Conservation (phyloP, 2,797 vertebrate species). For the Anableps anableps region DNA sequence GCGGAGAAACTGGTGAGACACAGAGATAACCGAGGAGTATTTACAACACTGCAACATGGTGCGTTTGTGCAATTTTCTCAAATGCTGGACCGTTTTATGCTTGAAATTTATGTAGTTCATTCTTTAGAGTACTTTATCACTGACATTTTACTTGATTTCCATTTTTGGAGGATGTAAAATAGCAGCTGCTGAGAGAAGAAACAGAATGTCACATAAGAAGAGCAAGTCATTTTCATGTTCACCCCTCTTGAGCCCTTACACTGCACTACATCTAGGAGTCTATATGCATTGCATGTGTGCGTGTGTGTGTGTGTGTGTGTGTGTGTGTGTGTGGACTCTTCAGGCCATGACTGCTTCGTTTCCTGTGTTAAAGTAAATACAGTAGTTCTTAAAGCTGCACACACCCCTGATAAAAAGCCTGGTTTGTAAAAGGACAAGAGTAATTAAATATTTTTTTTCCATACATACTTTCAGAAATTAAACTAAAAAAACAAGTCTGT, state of each 20-base stretch:
- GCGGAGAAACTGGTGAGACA: constrained; percentile 17
- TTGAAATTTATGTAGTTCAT: constrained; percentile 16
- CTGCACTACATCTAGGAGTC: constrained; percentile 10
- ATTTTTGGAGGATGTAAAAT: constrained; percentile 43
- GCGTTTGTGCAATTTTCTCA: background rate
- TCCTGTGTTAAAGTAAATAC: background rate
- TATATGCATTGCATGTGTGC: constrained; percentile 3
- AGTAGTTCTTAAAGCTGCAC: background rate
- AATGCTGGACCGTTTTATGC: background rate
- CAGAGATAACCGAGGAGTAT: constrained; percentile 6
- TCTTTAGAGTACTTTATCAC: constrained; percentile 35
- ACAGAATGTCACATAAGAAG: constrained; percentile 56
- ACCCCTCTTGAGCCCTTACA: constrained; percentile 46
- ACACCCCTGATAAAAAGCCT: background rate
- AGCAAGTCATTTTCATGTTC: constrained; percentile 50
- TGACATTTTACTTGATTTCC: constrained; percentile 49
- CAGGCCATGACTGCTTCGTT: background rate
- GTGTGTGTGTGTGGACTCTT: background rate
- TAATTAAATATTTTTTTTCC: too few relatives aligned
- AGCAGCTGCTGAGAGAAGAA: constrained; percentile 55
- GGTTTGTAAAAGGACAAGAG: background rate
- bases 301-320: background rate
- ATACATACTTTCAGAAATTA: too few relatives aligned
- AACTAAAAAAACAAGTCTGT: too few relatives aligned
- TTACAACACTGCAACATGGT: background rate